Evolutionary conservation across 1,140 invertebrate genomes (phyloP).

Genomic region (Nasonia giraulti): DNA sequence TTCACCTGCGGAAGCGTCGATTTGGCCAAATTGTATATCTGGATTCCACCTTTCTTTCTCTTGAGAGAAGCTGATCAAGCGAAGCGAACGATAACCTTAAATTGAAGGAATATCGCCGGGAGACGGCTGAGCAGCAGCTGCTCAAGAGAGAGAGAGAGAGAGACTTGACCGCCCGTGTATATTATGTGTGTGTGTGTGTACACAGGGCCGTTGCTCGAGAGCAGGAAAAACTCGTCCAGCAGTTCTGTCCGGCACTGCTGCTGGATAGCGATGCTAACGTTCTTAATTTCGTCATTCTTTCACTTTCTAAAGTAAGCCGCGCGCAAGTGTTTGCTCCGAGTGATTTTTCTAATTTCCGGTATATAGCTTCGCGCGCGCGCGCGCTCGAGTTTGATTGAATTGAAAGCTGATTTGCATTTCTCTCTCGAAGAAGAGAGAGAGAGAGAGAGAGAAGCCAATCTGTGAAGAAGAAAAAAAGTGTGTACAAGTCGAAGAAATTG

Average conservation of each 20-base stretch:
- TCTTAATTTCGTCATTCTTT: background rate
- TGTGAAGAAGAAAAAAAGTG: too few relatives aligned
- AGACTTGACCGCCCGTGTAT: background rate
- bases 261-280: background rate
- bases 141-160: background rate
- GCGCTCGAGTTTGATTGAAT: background rate
- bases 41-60: slow-evolving; percentile 17
- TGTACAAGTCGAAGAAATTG: too few relatives aligned
- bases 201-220: too few relatives aligned
- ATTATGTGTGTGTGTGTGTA: too few relatives aligned
- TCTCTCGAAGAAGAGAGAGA: background rate
- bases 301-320: background rate
- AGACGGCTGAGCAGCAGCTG: background rate
- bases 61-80: background rate
- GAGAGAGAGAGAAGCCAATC: too few relatives aligned
- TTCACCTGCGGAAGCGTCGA: background rate
- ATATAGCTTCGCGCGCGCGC: too few relatives aligned
- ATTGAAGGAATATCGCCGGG: background rate
- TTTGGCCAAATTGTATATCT: background rate
- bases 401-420: background rate
- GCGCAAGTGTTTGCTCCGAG: background rate
- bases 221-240: slow-evolving; percentile 19
- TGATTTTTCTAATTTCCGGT: background rate
- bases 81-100: slow-evolving; percentile 39
- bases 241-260: background rate